Evolutionary conservation across 2,888 invertebrate species (phyloP).

Genomic region (Troglohyphantes excavatus): DNA sequence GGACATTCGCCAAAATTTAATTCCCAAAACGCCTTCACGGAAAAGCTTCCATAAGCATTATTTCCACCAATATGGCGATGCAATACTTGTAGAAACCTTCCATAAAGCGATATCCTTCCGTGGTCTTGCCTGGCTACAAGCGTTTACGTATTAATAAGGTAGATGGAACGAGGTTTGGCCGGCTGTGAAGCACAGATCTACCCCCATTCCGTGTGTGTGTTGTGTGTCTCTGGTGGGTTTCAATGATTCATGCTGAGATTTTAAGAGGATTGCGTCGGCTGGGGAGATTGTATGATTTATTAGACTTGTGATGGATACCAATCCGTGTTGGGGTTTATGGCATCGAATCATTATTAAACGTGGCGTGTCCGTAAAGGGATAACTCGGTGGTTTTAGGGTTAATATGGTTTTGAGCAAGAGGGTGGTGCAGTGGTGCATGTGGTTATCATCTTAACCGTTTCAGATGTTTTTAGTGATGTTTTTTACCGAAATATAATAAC

Average conservation of each 20-base stretch:
- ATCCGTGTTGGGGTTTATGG: background rate
- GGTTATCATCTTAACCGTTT: too few species aligned
- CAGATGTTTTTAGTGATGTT: too few species aligned
- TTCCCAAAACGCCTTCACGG: too few species aligned
- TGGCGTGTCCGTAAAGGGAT: too few species aligned
- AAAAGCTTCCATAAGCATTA: too few species aligned
- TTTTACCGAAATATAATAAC: too few species aligned
- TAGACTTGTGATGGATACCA: slow-evolving; percentile 8
- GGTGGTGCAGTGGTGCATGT: too few species aligned
- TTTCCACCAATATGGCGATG: too few species aligned
- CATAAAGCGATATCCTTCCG: background rate
- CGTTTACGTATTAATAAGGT: slow-evolving; percentile 32
- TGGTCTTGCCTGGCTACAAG: background rate
- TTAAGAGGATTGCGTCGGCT: slow-evolving; percentile 27
- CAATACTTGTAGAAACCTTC: slow-evolving; percentile 20
- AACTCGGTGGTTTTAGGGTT: too few species aligned
- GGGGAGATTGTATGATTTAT: background rate
- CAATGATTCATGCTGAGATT: slow-evolving; percentile 38
- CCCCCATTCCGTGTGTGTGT: background rate
- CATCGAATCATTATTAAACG: too few species aligned
- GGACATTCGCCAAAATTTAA: background rate
- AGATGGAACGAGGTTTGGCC: slow-evolving; percentile 24
- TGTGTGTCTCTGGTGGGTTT: background rate
- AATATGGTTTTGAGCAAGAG: too few species aligned
- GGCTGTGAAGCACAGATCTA: background rate